Evolutionary conservation across 2,888 invertebrate species (phyloP), one percentile per base, ranked within the genome.

Genomic region (Phanerotoma sp.): DNA sequence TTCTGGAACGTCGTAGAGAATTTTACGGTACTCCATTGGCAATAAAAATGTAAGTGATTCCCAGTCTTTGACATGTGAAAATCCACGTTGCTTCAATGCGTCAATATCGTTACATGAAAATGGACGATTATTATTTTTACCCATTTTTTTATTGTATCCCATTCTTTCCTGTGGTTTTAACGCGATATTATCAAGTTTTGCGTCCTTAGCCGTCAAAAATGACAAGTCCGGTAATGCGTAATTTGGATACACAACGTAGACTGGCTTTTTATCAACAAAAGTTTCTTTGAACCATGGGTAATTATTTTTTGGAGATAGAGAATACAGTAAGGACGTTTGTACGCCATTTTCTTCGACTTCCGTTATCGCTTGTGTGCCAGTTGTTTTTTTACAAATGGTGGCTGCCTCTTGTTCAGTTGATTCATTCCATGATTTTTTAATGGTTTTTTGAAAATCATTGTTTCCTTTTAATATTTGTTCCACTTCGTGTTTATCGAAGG

Each of bases 1-100:
- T 79, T 92, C 91, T 6, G 92, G 92, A 68, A 92, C 84, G 74
- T 91, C 90, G 13, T 87, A 83, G 46, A 94, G 75, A 61, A 93
- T 82, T 70, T 88, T 86, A 61, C 86, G 84, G 73, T 90, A 93
- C 75, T 96, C 93, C 62, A 83, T 80, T 4, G 96, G 96, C 60
- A 96, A 78, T 45, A 96, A 81, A 63, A 95, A 88, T 66, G 91
- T 92, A 48, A 96, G 79, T 0, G 94, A 95, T 68, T 93, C 92
- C 96, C 96, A 96, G 77, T 96, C 96, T 72, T 87, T 86, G 7
- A 96, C 88, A 72, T 95, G 94, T 37, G 85, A 83, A 60, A 92
- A 86, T 50, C 91, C 91, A 75, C 88, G 87, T 70, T 87, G 87
- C 71, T 87, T 87, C 33, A 94, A 77, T 58, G 86, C 83, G 77